phyloP scores from a whole-genome alignment of 2,113 vertebrate genomes.

The Drymodes brunneopygia region DNA sequence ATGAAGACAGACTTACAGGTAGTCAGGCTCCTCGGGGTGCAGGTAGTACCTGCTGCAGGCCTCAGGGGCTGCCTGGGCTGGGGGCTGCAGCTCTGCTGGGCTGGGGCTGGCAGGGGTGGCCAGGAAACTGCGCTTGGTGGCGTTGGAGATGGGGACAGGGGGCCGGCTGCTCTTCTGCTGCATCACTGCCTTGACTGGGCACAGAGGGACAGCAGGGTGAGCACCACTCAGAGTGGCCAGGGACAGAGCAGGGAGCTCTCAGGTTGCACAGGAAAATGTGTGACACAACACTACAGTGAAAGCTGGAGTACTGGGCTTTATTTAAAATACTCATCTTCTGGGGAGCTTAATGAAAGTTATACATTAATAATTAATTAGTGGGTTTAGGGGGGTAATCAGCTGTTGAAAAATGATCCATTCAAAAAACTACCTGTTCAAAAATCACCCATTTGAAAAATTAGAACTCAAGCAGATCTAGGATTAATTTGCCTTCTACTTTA shows the following conservation, averaged over 20 bases:
- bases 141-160: slow-evolving; percentile 81
- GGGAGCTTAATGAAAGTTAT: neutral
- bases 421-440: neutral
- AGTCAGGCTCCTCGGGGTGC: slow-evolving; percentile 83
- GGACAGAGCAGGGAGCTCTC: neutral
- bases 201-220: neutral
- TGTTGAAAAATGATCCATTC: neutral
- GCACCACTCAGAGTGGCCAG: neutral
- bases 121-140: slow-evolving; percentile 87
- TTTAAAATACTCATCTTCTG: neutral
- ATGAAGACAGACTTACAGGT: slow-evolving; percentile 75
- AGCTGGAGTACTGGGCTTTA: neutral
- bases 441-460: neutral
- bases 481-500: neutral
- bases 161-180: slow-evolving; percentile 83
- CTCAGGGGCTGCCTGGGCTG: slow-evolving; percentile 56
- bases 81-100: slow-evolving; percentile 67
- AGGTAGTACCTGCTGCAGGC: slow-evolving; percentile 83
- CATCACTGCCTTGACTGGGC: slow-evolving; percentile 78
- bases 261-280: neutral
- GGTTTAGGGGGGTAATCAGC: neutral
- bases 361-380: neutral
- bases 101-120: slow-evolving; percentile 51
- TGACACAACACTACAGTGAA: neutral
- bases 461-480: neutral